Base-by-base conservation (phyloP, 2,113 vertebrate genomes). In the Mormoops blainvillei region DNA sequence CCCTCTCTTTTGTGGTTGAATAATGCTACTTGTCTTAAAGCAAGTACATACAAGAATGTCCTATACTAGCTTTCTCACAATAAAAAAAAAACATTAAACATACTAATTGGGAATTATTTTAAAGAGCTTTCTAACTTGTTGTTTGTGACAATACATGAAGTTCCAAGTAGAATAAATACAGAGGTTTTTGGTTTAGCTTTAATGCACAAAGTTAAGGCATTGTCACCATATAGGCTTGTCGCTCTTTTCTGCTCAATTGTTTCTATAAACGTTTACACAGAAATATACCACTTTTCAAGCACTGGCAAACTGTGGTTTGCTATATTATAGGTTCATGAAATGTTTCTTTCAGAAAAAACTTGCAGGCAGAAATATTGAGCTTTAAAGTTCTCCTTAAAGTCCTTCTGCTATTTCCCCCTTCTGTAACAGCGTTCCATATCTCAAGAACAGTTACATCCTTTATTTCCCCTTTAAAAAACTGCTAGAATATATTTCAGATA, bases 231-330 rank as follows among this genome's bases (percentile, higher is more conserved):
- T 84, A 22, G 38, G 22, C 36, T 67, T 52, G n/a, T 89, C 81
- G 52, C 20, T 41, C 31, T 94, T 91, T 88, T 63, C 67, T 87
- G 84, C 54, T 94, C 50, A 85, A 73, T 89, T 89, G n/a, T 93
- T 94, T 94, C 71, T 95, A 58, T 89, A 86, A 97, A 91, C 89
- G 54, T 86, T 93, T 86, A 88, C 61, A 83, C 28, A 96, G 83
- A 86, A 61, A 54, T 41, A 41, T 67, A 77, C n/a, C 8, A 71
- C 26, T 90, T 82, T 82, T 83, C 28, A 87, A 90, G 74, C 18
- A 28, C 67, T 87, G 68, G 31, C 19, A 89, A 86, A 89, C 31
- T 36, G 24, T 68, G 43, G 36, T n/a, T 91, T 77, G 36, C 36
- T 84, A 48, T 71, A 71, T 31, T 63, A 50, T 45, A 56, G 28